Conservation (phyloP, 2,113 vertebrate genomes). For the Amazona vittata region DNA sequence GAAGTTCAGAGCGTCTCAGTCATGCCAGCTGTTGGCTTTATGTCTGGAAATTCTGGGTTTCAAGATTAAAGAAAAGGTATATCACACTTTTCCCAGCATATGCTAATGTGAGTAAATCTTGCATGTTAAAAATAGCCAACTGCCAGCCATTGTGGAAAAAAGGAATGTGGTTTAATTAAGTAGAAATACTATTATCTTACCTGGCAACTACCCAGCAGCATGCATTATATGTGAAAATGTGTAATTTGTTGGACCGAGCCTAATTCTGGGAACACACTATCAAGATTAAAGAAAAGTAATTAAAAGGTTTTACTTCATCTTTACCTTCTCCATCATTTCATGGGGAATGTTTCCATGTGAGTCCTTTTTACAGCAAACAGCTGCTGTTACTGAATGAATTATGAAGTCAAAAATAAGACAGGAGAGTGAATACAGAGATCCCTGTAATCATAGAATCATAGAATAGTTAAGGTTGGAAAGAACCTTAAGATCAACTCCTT, state of each 20-base stretch:
- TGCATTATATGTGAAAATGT: neutral
- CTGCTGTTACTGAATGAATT: neutral
- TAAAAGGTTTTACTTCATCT: neutral
- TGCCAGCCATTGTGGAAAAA: neutral
- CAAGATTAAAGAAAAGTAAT: neutral
- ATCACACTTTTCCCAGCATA: neutral
- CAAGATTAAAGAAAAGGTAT: constrained; percentile 22
- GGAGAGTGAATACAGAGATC: neutral
- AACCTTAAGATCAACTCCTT: no score
- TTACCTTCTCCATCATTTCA: neutral
- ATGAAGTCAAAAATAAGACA: neutral
- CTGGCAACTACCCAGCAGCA: neutral
- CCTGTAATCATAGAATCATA: neutral
- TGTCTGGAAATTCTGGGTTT: constrained; percentile 37
- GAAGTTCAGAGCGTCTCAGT: neutral
- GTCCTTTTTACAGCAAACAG: neutral
- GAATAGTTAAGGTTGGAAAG: no score
- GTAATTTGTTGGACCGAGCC: neutral
- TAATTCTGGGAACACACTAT: neutral
- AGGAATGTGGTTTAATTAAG: constrained; percentile 35
- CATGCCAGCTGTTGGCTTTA: constrained; percentile 12
- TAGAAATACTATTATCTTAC: neutral
- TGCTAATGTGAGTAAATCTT: neutral
- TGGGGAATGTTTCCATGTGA: fast-evolving
- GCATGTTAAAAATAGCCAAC: neutral